Evolutionary conservation across 2,888 invertebrate genomes (phyloP), one percentile per base, ranked within the genome.

Genomic region (Epirrhoe tristata): DNA sequence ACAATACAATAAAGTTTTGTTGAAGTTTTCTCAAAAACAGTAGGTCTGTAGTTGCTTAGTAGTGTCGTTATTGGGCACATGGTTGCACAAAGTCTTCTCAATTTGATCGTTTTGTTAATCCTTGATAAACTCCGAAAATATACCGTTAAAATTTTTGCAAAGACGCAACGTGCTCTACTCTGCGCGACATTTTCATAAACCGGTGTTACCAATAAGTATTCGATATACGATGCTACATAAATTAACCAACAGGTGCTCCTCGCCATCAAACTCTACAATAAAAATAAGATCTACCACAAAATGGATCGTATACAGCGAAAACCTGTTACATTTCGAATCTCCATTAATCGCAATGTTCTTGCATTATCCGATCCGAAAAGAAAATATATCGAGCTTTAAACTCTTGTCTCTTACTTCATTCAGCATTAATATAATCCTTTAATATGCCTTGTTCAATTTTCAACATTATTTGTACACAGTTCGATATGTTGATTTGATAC

Each of bases 241-340:
- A 86, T 84, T 82, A 69, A 78, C 79, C 81, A 82, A 86, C 87
- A 87, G 85, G 85, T 87, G 86, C 79, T 85, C 81, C 75, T 76
- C 77, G 81, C 77, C 78, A 77, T 79, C 71, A 79, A 81, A 24
- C 81, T 80, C 72, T 77, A 79, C 79, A 81, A 52, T 81, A 84
- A 76, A 81, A 83, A 83, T 81, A 77, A 73, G 76, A 79, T 78
- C 74, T 74, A 70, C 50, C 58, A 58, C 51, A 58, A 58, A 62
- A 43, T 58, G 54, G 55, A 56, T 54, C 54, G 58, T 62, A 54
- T 55, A 14, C 51, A 55, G 62, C 56, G 46, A 53, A 59, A 63
- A 59, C 63, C 46, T 63, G 67, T 59, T 59, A 6, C 58, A 31
- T 58, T 62, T 58, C 54, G 24, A 58, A 54, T 16, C 5, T 58